A percentile compares a stretch with the other conserved stretches of the same genome.
Conservation (phyloP, 2,113 vertebrate genomes). For the Rhabdomys dilectus region DNA sequence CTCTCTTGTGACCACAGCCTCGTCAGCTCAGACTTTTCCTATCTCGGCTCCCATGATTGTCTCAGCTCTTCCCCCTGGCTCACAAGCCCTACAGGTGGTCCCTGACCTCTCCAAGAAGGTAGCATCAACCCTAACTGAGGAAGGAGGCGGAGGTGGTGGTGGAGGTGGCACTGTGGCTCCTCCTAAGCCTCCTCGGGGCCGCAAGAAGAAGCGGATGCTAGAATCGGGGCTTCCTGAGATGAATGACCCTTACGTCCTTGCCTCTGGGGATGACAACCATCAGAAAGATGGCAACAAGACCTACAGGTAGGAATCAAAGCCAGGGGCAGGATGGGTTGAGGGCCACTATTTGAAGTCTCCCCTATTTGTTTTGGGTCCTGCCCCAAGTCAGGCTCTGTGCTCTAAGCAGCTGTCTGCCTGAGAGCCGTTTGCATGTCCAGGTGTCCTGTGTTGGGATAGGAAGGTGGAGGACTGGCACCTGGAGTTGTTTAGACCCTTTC, state of each 20-base stretch:
- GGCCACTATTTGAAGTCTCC: background rate
- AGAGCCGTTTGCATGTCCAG: constrained; percentile 62
- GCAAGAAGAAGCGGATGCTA: constrained; percentile 91
- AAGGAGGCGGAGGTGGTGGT: constrained; percentile 83
- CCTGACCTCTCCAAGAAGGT: constrained; percentile 90
- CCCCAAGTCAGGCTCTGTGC: background rate
- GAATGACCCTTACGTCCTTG: constrained; percentile 91
- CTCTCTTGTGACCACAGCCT: constrained; percentile 94
- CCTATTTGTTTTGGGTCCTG: background rate
- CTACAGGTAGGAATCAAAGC: constrained; percentile 86
- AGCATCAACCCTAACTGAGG: constrained; percentile 83
- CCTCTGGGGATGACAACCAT: constrained; percentile 92
- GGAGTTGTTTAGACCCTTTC: background rate
- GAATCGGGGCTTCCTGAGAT: constrained; percentile 85
- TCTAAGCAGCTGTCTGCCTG: constrained; percentile 38
- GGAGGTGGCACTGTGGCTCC: constrained; percentile 81
- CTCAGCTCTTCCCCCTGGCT: constrained; percentile 92
- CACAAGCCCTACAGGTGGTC: constrained; percentile 91
- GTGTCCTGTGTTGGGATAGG: background rate
- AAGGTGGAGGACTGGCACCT: background rate
- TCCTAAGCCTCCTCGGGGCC: constrained; percentile 87
- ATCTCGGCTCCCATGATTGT: constrained; percentile 98
- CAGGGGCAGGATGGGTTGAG: constrained; percentile 13
- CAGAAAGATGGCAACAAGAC: constrained; percentile 93
- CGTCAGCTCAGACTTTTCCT: constrained; percentile 92